Evolutionary conservation across 2,113 vertebrate genomes (phyloP), one percentile per base, ranked within the genome.

Genomic region (Calyptommatus sinebrachiatus): DNA sequence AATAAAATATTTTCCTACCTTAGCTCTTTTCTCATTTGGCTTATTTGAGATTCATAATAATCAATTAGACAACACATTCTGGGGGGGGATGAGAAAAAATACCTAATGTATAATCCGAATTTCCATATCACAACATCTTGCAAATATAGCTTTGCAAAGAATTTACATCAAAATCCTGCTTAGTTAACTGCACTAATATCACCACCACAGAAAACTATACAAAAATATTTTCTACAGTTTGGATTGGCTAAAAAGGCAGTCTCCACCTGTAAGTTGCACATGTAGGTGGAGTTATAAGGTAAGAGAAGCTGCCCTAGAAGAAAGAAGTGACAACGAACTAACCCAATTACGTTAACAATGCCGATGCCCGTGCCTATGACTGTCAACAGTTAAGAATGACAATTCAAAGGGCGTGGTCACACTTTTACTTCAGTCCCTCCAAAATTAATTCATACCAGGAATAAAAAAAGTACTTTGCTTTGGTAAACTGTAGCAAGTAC

Each of bases 21-120:
- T 79, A 95, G 83, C 50, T 94, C 92, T 65, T 92, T 90, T 71
- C 86, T 90, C 70, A 96, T 84, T 79, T 91, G 94, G 77, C 90
- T 91, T 82, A 97, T 92, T 84, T 96, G 94, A 77, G 92, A 91
- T 89, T 98, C 97, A 66, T 97, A 98, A 82, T 96, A 94, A 85
- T 96, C 95, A 72, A 98, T 97, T 35, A 97, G 89, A 75, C 93
- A 96, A 91, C 97, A 88, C 82, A 96, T 92, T 90, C 96, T 98
- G 91, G 53, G 53, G 89, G 85, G 89, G 79, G 28, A 88, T 79
- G 4, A 8, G 18, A 21, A 74, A 79, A 9, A 11, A 9, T 20
- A 79, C 76, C 18, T 57, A 53, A 14, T 53, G 12, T 16, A 5
- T 18, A 57, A 16, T 1, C 53, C 18, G 53, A 57, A 4, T 18